These are phyloP conservation scores for Ephestia elutella DNA, from an alignment of 1,140 invertebrate species.

Conservation along the genomic window DNA sequence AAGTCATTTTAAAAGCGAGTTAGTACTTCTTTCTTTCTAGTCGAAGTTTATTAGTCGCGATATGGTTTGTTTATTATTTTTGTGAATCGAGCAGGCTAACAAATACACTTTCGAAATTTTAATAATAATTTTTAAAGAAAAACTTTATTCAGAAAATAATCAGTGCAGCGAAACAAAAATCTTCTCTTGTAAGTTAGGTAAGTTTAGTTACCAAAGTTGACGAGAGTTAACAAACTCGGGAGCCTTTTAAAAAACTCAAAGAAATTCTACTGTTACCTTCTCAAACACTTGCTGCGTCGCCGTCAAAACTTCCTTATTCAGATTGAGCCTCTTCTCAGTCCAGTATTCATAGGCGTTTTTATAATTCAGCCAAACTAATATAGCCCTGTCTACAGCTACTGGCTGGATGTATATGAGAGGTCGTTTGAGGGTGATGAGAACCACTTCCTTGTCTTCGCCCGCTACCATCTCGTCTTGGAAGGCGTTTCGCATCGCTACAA, in stretches of 20 bases:
- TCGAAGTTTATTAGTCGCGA: too few relatives aligned
- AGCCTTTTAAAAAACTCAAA: background rate
- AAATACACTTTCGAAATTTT: too few relatives aligned
- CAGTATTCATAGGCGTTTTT: conserved; percentile 99
- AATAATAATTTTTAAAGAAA: too few relatives aligned
- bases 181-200: too few relatives aligned
- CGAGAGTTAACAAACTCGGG: too few relatives aligned
- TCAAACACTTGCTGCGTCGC: conserved; percentile 85
- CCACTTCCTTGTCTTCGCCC: conserved; percentile 93
- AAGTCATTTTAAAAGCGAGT: too few relatives aligned
- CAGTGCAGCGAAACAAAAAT: too few relatives aligned
- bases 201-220: too few relatives aligned
- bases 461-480: conserved; percentile 94
- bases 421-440: conserved; percentile 91
- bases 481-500: conserved; percentile 80
- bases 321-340: conserved; percentile 93
- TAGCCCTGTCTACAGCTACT: conserved; percentile 95
- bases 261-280: conserved; percentile 35
- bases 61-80: too few relatives aligned
- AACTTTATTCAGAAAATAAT: too few relatives aligned
- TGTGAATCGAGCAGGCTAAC: too few relatives aligned
- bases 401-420: conserved; percentile 97
- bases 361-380: conserved; percentile 98
- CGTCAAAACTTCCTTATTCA: conserved; percentile 90
- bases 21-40: too few relatives aligned